These are phyloP conservation scores for Lepisosteus osseus DNA, from an alignment of 2,113 vertebrate species.

Conservation along the genomic window DNA sequence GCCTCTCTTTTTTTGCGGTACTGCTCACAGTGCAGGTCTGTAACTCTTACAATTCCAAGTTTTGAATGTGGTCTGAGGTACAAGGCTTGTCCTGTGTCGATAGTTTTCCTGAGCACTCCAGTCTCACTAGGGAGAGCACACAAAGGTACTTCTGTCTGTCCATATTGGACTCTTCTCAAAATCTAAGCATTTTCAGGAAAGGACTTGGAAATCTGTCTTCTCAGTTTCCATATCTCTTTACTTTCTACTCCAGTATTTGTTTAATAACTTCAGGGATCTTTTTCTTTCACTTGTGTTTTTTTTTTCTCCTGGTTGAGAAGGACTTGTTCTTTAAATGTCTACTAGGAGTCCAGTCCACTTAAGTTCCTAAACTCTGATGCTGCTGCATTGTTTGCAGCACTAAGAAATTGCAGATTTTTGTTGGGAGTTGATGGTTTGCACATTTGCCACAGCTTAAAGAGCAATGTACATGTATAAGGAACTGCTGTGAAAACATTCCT, in stretches of 20 bases:
- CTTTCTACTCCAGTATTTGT: conserved; percentile 59
- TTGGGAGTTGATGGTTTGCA: neutral
- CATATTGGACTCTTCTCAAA: conserved; percentile 59
- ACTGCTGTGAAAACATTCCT: no score
- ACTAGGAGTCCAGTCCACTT: no score
- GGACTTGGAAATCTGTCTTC: conserved; percentile 66
- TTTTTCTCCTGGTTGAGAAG: neutral
- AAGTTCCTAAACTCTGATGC: neutral
- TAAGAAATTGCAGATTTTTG: neutral
- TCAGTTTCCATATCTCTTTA: conserved; percentile 65
- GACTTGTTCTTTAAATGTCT: neutral
- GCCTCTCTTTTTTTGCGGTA: conserved; percentile 23
- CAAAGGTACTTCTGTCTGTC: conserved; percentile 71
- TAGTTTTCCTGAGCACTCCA: conserved; percentile 50
- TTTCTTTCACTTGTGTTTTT: conserved; percentile 19
- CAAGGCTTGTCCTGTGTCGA: conserved; percentile 59
- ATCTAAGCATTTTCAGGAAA: conserved; percentile 70
- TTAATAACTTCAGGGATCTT: conserved; percentile 41
- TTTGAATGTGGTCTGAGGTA: conserved; percentile 55
- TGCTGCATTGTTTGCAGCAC: neutral
- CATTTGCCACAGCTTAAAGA: no score
- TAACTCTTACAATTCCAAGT: conserved; percentile 47
- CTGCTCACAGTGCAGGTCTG: conserved; percentile 45
- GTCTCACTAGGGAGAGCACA: conserved; percentile 31
- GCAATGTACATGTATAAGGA: no score